phyloP scores from a whole-genome alignment of 2,888 invertebrate genomes.

The Zygogramma bicolorata region DNA sequence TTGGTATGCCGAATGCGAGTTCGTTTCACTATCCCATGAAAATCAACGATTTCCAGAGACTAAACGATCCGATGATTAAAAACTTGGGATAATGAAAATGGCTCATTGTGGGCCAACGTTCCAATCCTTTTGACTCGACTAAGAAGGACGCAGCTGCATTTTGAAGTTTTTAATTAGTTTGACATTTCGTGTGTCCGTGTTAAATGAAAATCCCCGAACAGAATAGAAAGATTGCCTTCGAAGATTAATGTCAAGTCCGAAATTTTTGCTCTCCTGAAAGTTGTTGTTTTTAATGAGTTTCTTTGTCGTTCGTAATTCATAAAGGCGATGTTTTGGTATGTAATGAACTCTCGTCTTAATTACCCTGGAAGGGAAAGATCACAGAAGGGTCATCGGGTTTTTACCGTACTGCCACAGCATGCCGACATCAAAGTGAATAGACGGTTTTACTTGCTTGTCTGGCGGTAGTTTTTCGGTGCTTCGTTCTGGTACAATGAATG shows the following conservation, averaged over 20 bases:
- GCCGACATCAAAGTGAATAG: slow-evolving; percentile 13
- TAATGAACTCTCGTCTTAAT: slow-evolving; percentile 23
- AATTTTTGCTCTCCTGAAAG: slow-evolving; percentile 12
- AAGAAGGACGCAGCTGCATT: slow-evolving; percentile 15
- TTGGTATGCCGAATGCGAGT: not conserved
- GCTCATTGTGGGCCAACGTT: slow-evolving; percentile 9
- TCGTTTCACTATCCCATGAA: slow-evolving; percentile 2
- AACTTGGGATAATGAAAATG: slow-evolving; percentile 16
- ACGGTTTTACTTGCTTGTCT: not conserved
- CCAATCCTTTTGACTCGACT: slow-evolving; percentile 4
- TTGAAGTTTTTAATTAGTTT: slow-evolving; percentile 28
- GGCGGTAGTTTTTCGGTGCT: not conserved
- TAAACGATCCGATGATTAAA: slow-evolving; percentile 14
- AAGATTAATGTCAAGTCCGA: slow-evolving; percentile 12
- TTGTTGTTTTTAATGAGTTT: slow-evolving; percentile 28
- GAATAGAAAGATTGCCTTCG: not conserved
- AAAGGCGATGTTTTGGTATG: slow-evolving; percentile 13
- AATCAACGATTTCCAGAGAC: slow-evolving; percentile 3
- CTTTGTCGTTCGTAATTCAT: slow-evolving; percentile 19
- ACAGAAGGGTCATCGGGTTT: not conserved
- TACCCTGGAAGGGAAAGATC: slow-evolving; percentile 14
- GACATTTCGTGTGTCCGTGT: slow-evolving; percentile 24
- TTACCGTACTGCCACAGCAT: not conserved
- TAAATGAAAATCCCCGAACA: slow-evolving; percentile 7
- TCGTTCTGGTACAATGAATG: not conserved